Evolutionary conservation across 2,797 vertebrate genomes (phyloP).

Genomic region (Pseudochaenichthys georgianus): DNA sequence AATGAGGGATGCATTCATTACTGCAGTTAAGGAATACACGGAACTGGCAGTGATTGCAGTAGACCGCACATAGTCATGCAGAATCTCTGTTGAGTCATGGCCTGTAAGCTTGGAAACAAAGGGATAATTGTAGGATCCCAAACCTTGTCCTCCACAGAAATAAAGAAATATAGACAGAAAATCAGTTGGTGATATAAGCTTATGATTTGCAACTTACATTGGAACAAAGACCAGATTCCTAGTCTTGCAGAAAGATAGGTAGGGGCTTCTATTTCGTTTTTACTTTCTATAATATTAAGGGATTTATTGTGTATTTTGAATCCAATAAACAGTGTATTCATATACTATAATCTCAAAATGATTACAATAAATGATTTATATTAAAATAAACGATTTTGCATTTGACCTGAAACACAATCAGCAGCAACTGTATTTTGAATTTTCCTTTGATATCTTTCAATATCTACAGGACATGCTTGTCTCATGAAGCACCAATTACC

Average conservation of each 20-base stretch:
- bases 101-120: slow-evolving; percentile 35
- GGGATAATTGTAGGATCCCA: slow-evolving; percentile 21
- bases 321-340: background rate
- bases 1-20: slow-evolving; percentile 55
- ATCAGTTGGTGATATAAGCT: slow-evolving; percentile 10
- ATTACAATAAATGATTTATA: background rate
- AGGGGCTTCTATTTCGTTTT: no score
- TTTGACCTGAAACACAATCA: background rate
- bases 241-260: background rate
- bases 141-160: slow-evolving; percentile 12
- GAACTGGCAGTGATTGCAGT: slow-evolving; percentile 34
- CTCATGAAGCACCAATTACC: background rate
- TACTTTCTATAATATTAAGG: background rate
- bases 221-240: background rate
- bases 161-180: slow-evolving; percentile 10
- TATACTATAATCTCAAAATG: background rate
- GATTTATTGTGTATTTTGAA: slow-evolving; percentile 2
- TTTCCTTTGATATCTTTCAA: slow-evolving; percentile 2
- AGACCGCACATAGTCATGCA: background rate
- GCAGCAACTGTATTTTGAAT: background rate
- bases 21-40: slow-evolving; percentile 46
- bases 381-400: background rate
- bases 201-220: background rate
- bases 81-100: slow-evolving; percentile 27
- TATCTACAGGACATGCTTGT: slow-evolving; percentile 11